Evolutionary conservation across 2,113 vertebrate species (phyloP).

Genomic region (Hymenochirus boettgeri): DNA sequence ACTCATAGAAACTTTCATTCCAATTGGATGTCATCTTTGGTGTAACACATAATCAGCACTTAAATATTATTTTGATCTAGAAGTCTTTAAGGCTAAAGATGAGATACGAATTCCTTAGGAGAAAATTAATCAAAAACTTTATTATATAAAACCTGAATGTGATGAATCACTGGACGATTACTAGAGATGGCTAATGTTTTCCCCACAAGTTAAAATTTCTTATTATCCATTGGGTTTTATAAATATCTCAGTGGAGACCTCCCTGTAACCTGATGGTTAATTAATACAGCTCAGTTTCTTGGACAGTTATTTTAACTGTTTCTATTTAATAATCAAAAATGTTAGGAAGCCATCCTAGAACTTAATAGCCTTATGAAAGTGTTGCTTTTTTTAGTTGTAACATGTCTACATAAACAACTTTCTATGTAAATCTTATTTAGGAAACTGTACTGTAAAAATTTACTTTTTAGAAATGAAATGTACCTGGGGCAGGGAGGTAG

Average conservation of each 20-base stretch:
- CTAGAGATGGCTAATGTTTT: neutral
- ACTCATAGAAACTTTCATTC: conserved; percentile 3
- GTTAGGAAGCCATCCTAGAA: no score
- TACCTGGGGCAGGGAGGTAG: no score
- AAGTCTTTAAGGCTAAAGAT: conserved; percentile 23
- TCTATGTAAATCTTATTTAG: no score
- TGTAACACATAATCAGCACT: conserved; percentile 37
- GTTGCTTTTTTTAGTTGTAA: no score
- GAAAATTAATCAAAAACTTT: conserved; percentile 23
- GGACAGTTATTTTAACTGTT: neutral
- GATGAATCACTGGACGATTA: no score
- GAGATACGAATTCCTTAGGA: conserved; percentile 33
- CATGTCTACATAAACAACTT: no score
- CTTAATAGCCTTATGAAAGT: no score
- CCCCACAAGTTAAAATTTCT: conserved; percentile 7
- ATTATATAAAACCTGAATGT: conserved; percentile 17
- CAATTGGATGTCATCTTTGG: conserved; percentile 33
- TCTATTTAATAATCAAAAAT: no score
- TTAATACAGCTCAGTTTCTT: neutral
- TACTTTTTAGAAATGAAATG: no score
- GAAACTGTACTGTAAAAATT: no score
- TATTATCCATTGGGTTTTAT: neutral
- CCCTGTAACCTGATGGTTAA: neutral
- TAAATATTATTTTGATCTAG: conserved; percentile 32
- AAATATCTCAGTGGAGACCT: neutral